Percentiles rank a stretch among this genome's conserved stretches.
phyloP scores from a whole-genome alignment of 2,113 vertebrate genomes.

The Psilopsiagon aymara region DNA sequence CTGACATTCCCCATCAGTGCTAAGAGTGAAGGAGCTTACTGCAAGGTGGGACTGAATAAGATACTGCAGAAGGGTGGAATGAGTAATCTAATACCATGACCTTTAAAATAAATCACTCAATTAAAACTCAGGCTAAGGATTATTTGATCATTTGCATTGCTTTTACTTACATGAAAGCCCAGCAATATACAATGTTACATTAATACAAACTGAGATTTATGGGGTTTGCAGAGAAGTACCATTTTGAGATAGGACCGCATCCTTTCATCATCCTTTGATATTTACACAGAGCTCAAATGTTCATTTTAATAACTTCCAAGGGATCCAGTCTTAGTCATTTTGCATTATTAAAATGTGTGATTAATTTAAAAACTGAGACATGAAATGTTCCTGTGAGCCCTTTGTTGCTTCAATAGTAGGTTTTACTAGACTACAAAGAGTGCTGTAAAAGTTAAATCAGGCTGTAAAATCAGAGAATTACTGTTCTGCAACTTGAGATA shows the following conservation, averaged over 20 bases:
- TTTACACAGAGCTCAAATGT: constrained; percentile 69
- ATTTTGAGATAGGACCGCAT: constrained; percentile 50
- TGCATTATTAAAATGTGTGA: constrained; percentile 72
- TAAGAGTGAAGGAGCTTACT: neutral
- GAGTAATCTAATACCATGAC: constrained; percentile 9
- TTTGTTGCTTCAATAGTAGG: constrained; percentile 34
- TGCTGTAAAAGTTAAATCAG: constrained; percentile 14
- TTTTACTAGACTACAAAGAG: constrained; percentile 37
- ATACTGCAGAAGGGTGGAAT: constrained; percentile 12
- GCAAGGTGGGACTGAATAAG: neutral
- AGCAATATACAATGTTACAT: constrained; percentile 49
- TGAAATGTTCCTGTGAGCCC: constrained; percentile 34
- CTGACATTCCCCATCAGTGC: neutral
- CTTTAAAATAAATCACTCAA: constrained; percentile 51
- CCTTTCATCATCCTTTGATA: constrained; percentile 68
- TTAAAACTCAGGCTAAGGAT: constrained; percentile 44
- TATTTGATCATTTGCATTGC: constrained; percentile 66
- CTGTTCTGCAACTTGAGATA: constrained; percentile 18
- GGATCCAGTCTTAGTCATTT: constrained; percentile 65
- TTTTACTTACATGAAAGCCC: constrained; percentile 65
- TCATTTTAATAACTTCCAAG: constrained; percentile 69
- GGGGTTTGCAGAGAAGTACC: constrained; percentile 35
- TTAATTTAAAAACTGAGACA: constrained; percentile 67
- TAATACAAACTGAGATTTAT: constrained; percentile 57
- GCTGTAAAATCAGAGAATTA: constrained; percentile 8